Percentiles rank a stretch among this genome's conserved stretches.
Evolutionary conservation across 2,113 vertebrate genomes (phyloP).

Genomic region (Dicerorhinus sumatrensis): DNA sequence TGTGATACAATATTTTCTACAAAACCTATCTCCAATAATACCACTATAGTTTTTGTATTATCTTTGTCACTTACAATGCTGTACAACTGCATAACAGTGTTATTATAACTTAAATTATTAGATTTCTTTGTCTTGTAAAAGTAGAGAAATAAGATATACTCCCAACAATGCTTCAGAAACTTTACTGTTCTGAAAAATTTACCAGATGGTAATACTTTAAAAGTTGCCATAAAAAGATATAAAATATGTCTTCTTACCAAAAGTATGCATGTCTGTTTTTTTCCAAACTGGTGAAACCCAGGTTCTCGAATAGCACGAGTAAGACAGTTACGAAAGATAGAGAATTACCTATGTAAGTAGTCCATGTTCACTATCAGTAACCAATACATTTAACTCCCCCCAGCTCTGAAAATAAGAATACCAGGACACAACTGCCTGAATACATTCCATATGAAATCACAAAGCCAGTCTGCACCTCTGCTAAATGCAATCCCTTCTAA

Average conservation of each 20-base stretch:
- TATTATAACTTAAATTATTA: not conserved
- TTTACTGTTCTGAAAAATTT: conserved; percentile 43
- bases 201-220: not conserved
- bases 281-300: not conserved
- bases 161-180: not conserved
- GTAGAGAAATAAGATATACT: not conserved
- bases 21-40: not conserved
- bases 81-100: not conserved
- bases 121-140: not conserved
- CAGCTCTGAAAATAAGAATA: not conserved
- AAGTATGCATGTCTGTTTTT: not conserved
- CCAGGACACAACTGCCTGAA: not conserved
- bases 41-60: not conserved
- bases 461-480: not conserved
- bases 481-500: not conserved
- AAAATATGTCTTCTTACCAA: conserved; percentile 27
- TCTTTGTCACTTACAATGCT: not conserved
- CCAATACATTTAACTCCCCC: not conserved
- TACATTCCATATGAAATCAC: not conserved
- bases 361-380: not conserved
- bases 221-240: conserved; percentile 17
- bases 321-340: not conserved
- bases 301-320: not conserved
- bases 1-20: not conserved
- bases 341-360: not conserved